A percentile compares a stretch with the other conserved stretches of the same genome.
These are phyloP conservation scores for Embidobia sp. DNA, from an alignment of 2,888 invertebrate species.

Conservation along the genomic window DNA sequence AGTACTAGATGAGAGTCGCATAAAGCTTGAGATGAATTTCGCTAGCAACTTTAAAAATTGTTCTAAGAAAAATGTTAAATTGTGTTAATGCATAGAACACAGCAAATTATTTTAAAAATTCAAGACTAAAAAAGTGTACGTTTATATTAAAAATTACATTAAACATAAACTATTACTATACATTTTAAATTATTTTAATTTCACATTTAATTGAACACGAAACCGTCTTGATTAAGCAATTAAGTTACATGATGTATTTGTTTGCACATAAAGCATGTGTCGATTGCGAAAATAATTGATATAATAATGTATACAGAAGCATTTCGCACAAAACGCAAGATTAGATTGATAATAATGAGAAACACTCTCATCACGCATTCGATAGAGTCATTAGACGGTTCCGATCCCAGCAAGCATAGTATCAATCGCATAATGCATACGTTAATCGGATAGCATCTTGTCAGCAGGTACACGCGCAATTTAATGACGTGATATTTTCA, in stretches of 20 bases:
- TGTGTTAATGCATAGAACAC: too few species aligned
- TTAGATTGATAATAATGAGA: slow-evolving; percentile 5
- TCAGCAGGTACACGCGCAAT: slow-evolving; percentile 36
- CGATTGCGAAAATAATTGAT: too few species aligned
- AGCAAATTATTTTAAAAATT: too few species aligned
- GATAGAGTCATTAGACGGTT: slow-evolving; percentile 29
- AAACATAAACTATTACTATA: too few species aligned
- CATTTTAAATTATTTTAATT: background rate
- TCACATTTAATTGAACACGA: too few species aligned
- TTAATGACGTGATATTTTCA: slow-evolving; percentile 44
- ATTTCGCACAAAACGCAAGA: background rate
- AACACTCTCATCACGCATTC: background rate
- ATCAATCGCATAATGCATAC: slow-evolving; percentile 37
- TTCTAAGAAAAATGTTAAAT: background rate
- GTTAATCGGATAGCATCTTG: slow-evolving; percentile 44
- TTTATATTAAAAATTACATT: too few species aligned
- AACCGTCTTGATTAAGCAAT: too few species aligned
- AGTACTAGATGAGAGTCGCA: slow-evolving; percentile 10
- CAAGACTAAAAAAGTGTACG: too few species aligned
- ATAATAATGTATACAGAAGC: background rate
- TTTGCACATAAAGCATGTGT: too few species aligned
- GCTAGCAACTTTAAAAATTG: background rate
- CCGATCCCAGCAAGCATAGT: background rate
- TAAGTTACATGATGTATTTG: too few species aligned
- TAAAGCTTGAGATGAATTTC: slow-evolving; percentile 15